Percentiles rank a stretch among this genome's conserved stretches.
Conservation (phyloP, 2,113 vertebrate genomes). For the Thryonomys swinderianus region DNA sequence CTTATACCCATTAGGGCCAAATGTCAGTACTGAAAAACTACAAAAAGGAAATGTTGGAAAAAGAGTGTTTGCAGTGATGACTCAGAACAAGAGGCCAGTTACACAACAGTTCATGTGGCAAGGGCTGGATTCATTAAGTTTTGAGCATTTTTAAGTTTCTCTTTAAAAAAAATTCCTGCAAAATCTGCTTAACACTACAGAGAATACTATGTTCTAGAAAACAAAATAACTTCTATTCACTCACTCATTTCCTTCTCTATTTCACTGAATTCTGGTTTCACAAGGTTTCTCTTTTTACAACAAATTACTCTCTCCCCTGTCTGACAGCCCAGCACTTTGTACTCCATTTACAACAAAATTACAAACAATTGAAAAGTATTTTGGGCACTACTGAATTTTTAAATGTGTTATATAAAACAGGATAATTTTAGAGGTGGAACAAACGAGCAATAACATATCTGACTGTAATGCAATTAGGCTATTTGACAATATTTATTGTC, state of each 20-base stretch:
- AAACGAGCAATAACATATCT: background rate
- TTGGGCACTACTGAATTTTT: slow-evolving; percentile 46
- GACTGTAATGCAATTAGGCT: background rate
- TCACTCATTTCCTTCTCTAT: background rate
- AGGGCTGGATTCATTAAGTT: slow-evolving; percentile 32
- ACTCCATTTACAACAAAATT: slow-evolving; percentile 33
- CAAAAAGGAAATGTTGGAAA: slow-evolving; percentile 57
- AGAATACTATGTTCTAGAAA: slow-evolving; percentile 23
- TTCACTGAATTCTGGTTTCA: background rate
- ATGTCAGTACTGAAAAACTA: slow-evolving; percentile 50
- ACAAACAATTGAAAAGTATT: slow-evolving; percentile 14
- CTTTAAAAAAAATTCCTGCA: slow-evolving; percentile 42
- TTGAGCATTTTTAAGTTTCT: slow-evolving; percentile 55
- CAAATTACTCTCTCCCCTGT: background rate
- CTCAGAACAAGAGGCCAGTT: slow-evolving; percentile 59
- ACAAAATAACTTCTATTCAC: slow-evolving; percentile 18
- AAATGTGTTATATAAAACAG: slow-evolving; percentile 8
- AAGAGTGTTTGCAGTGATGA: slow-evolving; percentile 58
- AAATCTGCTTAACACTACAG: slow-evolving; percentile 50
- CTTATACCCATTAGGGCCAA: slow-evolving; percentile 35
- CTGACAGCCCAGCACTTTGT: background rate
- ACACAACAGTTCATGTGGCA: slow-evolving; percentile 67
- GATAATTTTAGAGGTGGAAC: slow-evolving; percentile 29
- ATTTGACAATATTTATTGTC: background rate
- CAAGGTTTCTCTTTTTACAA: slow-evolving; percentile 32